phyloP scores from a whole-genome alignment of 2,113 vertebrate species.

The Oxyruncus cristatus region DNA sequence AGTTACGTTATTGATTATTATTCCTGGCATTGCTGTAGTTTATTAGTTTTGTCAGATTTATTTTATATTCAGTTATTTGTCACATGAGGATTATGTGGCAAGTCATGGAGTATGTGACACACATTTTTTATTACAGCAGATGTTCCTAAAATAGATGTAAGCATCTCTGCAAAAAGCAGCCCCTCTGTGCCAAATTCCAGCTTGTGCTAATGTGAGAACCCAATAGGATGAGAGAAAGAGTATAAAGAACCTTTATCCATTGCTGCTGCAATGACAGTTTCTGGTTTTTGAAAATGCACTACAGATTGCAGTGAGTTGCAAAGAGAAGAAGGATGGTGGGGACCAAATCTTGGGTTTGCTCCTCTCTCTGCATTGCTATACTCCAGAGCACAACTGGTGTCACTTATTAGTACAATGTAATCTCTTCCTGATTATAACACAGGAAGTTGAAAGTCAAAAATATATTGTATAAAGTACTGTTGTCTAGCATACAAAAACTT shows the following conservation, averaged over 20 bases:
- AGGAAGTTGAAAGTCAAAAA: neutral
- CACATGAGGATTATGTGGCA: conserved; percentile 49
- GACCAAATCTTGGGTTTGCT: neutral
- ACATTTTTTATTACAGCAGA: conserved; percentile 57
- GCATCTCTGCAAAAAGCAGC: conserved; percentile 41
- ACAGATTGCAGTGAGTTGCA: neutral
- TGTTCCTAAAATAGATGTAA: conserved; percentile 57
- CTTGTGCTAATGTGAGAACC: conserved; percentile 44
- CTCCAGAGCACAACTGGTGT: neutral
- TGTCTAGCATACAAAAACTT: neutral
- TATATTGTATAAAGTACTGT: neutral
- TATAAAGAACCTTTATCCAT: conserved; percentile 39
- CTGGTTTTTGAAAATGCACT: neutral
- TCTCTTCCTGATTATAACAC: neutral
- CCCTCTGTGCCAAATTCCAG: conserved; percentile 50
- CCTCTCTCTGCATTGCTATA: neutral
- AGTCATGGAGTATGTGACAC: conserved; percentile 32
- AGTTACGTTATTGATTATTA: conserved; percentile 45
- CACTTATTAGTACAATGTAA: neutral
- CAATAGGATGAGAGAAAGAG: conserved; percentile 29
- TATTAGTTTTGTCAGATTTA: conserved; percentile 54
- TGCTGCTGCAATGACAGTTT: neutral
- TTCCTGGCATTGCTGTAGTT: conserved; percentile 3
- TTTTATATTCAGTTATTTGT: conserved; percentile 58
- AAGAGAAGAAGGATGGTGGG: neutral